Evolutionary conservation across 2,797 vertebrate genomes (phyloP), one percentile per base, ranked within the genome.

Genomic region (Heliangelus exortis): DNA sequence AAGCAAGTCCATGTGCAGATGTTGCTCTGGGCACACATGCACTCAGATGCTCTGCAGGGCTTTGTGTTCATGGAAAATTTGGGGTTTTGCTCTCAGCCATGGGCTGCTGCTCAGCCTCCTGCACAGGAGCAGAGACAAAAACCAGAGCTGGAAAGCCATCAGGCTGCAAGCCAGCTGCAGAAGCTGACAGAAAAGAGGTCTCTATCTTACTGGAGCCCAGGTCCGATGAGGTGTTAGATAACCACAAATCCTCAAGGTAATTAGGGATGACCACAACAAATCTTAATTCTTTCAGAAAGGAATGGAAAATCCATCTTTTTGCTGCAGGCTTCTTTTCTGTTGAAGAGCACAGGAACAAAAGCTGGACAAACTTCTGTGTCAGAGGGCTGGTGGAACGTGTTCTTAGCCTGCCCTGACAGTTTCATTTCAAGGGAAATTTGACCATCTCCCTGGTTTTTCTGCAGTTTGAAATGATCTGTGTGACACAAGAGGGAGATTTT

Each of bases 171-270:
- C 50, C 71, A 59, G 57, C 34, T 18, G 51, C 48, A 18, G 14
- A 69, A 69, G 47, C 59, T 25, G 88, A 81, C 36, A 68, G 73
- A 15, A 75, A 5, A 76, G 62, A 84, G 29, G 66, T 54, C 76
- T 79, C 72, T 45, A n/a, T 76, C 82, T 43, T 7, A 12, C 0
- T 4, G 16, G 6, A 77, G 18, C 6, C 10, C 68, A 20, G 61
- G 18, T 51, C 26, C 2, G 8, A 29, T 0, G 3, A 53, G 74
- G 67, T n/a, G 67, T 19, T 23, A 73, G 45, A 41, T 33, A 87
- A 6, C 78, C 92, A 76, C 95, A 92, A 80, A 85, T 48, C 86
- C 88, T 47, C 67, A 4, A 61, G 77, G 86, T 16, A 63, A 9
- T 20, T 21, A 87, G 25, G 45, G 57, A 25, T 1, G 45, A 50